Evolutionary conservation across 2,888 invertebrate genomes (phyloP).

Genomic region (Acrobasis suavella): DNA sequence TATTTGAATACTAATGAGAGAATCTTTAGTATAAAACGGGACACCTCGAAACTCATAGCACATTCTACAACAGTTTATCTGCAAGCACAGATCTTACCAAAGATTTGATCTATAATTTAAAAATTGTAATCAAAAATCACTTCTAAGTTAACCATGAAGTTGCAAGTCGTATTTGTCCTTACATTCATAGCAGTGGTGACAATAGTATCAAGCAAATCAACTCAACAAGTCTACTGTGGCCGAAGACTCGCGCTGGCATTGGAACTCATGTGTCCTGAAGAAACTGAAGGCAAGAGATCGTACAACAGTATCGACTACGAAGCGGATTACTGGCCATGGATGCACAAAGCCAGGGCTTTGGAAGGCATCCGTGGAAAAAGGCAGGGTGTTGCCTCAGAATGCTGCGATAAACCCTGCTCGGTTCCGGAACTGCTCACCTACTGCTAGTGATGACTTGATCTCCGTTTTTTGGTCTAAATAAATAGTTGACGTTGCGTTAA

Average conservation of each 20-base stretch:
- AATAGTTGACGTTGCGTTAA: slow-evolving; percentile 18
- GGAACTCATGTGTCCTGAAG: slow-evolving; percentile 34
- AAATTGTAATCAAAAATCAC: neutral
- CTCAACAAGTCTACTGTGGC: slow-evolving; percentile 37
- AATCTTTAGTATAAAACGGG: slow-evolving; percentile 9
- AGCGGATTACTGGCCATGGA: slow-evolving; percentile 23
- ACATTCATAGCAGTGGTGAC: slow-evolving; percentile 4
- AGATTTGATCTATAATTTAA: neutral
- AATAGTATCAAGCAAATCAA: slow-evolving; percentile 13
- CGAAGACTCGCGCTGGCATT: slow-evolving; percentile 36
- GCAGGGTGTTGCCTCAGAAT: slow-evolving; percentile 40
- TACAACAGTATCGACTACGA: slow-evolving; percentile 23
- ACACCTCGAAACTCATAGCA: neutral
- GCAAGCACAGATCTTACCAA: neutral
- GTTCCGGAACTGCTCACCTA: slow-evolving; percentile 38
- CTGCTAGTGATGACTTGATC: slow-evolving; percentile 30
- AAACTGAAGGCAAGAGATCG: slow-evolving; percentile 25
- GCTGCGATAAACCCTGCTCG: slow-evolving; percentile 44
- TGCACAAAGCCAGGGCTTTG: slow-evolving; percentile 24
- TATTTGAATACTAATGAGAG: slow-evolving; percentile 5
- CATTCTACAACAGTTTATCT: neutral
- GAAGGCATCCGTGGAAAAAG: slow-evolving; percentile 33
- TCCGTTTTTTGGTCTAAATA: slow-evolving; percentile 13
- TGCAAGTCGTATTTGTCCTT: slow-evolving; percentile 6
- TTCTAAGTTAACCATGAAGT: neutral